These are phyloP conservation scores for Apoda limacodes DNA, from an alignment of 2,888 invertebrate species.

Conservation along the genomic window DNA sequence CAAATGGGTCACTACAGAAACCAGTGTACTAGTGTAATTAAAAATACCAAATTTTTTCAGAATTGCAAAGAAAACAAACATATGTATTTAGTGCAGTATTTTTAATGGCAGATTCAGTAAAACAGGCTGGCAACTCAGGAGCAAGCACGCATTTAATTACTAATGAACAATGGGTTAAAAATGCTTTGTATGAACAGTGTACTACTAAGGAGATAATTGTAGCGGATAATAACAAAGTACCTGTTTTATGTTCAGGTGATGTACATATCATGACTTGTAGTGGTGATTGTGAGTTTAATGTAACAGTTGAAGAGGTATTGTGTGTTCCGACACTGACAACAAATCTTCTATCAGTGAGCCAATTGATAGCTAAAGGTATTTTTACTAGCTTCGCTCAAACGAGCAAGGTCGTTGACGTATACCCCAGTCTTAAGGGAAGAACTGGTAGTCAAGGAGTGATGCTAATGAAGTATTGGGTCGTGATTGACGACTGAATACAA, in stretches of 20 bases:
- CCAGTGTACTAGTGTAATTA: slow-evolving; percentile 3
- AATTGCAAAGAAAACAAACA: background rate
- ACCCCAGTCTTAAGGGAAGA: too few relatives aligned
- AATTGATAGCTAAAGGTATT: slow-evolving; percentile 10
- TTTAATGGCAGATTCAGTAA: slow-evolving; percentile 12
- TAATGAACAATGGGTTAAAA: slow-evolving; percentile 7
- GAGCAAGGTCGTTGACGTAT: too few relatives aligned
- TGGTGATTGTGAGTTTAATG: slow-evolving; percentile 7
- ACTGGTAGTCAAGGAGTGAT: too few relatives aligned
- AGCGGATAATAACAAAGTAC: slow-evolving; percentile 12
- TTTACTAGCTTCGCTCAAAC: too few relatives aligned
- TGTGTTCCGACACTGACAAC: slow-evolving; percentile 15
- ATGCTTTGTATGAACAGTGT: slow-evolving; percentile 1
- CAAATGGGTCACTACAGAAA: slow-evolving; percentile 4
- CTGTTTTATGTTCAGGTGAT: slow-evolving; percentile 14
- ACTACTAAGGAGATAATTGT: slow-evolving; percentile 13
- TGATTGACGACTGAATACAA: too few relatives aligned
- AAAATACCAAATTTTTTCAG: too few relatives aligned
- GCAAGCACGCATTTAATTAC: slow-evolving; percentile 14
- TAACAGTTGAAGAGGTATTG: slow-evolving; percentile 9
- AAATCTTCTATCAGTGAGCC: slow-evolving; percentile 13
- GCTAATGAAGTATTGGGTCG: slow-evolving; percentile 4
- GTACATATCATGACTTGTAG: slow-evolving; percentile 9
- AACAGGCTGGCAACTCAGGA: slow-evolving; percentile 16
- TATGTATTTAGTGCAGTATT: slow-evolving; percentile 17